A percentile compares a stretch with the other conserved stretches of the same genome.
Evolutionary conservation across 2,888 invertebrate species (phyloP).

Genomic region (Cephus rjabovi): DNA sequence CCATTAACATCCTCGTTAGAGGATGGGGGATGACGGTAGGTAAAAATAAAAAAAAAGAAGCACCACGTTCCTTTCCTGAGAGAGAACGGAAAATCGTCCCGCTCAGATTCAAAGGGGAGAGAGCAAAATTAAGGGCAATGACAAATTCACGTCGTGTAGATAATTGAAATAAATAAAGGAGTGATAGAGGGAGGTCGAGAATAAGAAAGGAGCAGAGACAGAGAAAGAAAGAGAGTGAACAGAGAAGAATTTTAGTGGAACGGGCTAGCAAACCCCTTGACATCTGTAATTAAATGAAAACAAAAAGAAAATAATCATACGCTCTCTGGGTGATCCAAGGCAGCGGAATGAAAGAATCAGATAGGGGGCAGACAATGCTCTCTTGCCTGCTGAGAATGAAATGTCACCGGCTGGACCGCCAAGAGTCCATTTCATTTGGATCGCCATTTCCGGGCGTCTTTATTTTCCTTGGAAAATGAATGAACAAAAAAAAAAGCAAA

Average conservation of each 20-base stretch:
- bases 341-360: slow-evolving; percentile 63
- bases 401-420: slow-evolving; percentile 59
- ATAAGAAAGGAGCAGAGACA: slow-evolving; percentile 28
- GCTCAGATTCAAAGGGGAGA: not conserved
- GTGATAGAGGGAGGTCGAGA: slow-evolving; percentile 57
- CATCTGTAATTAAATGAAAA: slow-evolving; percentile 67
- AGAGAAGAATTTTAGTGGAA: slow-evolving; percentile 6
- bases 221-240: slow-evolving; percentile 22
- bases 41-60: slow-evolving; percentile 8
- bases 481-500: not conserved
- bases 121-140: slow-evolving; percentile 60
- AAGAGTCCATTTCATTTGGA: slow-evolving; percentile 50
- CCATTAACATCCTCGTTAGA: not conserved
- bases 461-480: slow-evolving; percentile 19
- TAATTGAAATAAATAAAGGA: slow-evolving; percentile 67
- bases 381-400: slow-evolving; percentile 58
- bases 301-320: slow-evolving; percentile 66
- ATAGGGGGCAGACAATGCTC: slow-evolving; percentile 61
- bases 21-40: slow-evolving; percentile 19
- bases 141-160: slow-evolving; percentile 65
- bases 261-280: slow-evolving; percentile 58
- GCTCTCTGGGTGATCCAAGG: slow-evolving; percentile 58
- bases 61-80: not conserved
- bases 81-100: not conserved
- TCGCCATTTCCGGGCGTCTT: slow-evolving; percentile 44